A percentile compares a stretch with the other conserved stretches of the same genome.
phyloP scores from a whole-genome alignment of 2,888 invertebrate genomes.

The Phengaris alcon region DNA sequence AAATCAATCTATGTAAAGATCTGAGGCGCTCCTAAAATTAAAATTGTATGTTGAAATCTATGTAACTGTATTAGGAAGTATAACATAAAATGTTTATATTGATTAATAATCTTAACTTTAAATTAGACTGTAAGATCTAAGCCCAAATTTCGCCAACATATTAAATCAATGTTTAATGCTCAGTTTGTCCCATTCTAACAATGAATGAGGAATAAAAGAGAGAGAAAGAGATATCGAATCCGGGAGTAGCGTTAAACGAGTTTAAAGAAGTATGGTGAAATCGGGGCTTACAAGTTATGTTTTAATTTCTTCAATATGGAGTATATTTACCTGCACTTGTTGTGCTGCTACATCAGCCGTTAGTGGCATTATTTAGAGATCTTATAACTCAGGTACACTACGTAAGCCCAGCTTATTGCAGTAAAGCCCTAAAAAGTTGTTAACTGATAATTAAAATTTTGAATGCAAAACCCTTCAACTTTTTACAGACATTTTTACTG shows the following conservation, averaged over 20 bases:
- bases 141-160: too few relatives aligned
- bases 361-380: conserved; percentile 81
- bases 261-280: not conserved
- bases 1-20: conserved; percentile 85
- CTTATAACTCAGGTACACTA: conserved; percentile 61
- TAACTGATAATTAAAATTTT: not conserved
- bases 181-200: too few relatives aligned
- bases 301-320: not conserved
- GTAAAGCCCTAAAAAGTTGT: conserved; percentile 56
- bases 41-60: not conserved
- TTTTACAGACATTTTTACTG: not conserved
- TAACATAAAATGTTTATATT: too few relatives aligned
- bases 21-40: conserved; percentile 86
- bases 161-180: too few relatives aligned
- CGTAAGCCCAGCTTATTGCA: conserved; percentile 73
- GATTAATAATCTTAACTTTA: too few relatives aligned
- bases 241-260: too few relatives aligned
- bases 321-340: conserved; percentile 75
- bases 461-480: not conserved
- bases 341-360: conserved; percentile 88
- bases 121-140: too few relatives aligned
- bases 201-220: too few relatives aligned
- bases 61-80: too few relatives aligned
- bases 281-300: not conserved
- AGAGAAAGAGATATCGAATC: too few relatives aligned